Base-by-base conservation (phyloP, 2,797 vertebrate genomes). In the Vespertilio murinus region DNA sequence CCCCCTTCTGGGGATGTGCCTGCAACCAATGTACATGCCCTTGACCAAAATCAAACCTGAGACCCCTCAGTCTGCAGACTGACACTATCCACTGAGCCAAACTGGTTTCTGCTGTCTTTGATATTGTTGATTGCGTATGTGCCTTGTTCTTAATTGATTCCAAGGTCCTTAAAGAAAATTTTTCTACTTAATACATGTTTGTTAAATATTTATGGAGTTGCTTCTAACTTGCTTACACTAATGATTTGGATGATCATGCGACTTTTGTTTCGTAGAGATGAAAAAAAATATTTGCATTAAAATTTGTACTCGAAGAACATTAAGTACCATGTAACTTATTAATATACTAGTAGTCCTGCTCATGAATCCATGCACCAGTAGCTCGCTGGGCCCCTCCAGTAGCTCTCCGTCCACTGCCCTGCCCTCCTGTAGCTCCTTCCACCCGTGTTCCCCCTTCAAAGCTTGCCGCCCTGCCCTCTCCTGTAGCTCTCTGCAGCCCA, bases 151-250 rank as follows among this genome's bases (percentile, higher is more conserved):
- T 88, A 83, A 23, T 64, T 65, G 30, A 95, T 82, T 65, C 33
- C 30, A 87, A 40, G 1, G 81, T 93, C 28, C 30, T 95, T 85
- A 90, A 83, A 91, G 59, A 90, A 88, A 75, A 30, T 9, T 38
- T 88, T 80, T 89, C 23, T 93, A 49, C 38, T 89, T 90, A 65
- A 70, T 84, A 30, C 3, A 35, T 89, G 35, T 86, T 87, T 91
- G 25, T 92, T 91, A 86, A 96, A 69, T 92, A 70, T 95, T 96
- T 96, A 77, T 28, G 75, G 28, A 92, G 56, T 74, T 54, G 38
- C 70, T 87, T 93, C 94, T 91, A 93, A 42, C 59, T 78, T 96
- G 54, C 80, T 89, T 93, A 49, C 30, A 73, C 8, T 8, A 86
- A 56, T 87, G 28, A 35, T 93, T 92, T 93, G 30, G 28, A 59